phyloP scores from a whole-genome alignment of 2,888 invertebrate species.

The Drosophila meridionalis region DNA sequence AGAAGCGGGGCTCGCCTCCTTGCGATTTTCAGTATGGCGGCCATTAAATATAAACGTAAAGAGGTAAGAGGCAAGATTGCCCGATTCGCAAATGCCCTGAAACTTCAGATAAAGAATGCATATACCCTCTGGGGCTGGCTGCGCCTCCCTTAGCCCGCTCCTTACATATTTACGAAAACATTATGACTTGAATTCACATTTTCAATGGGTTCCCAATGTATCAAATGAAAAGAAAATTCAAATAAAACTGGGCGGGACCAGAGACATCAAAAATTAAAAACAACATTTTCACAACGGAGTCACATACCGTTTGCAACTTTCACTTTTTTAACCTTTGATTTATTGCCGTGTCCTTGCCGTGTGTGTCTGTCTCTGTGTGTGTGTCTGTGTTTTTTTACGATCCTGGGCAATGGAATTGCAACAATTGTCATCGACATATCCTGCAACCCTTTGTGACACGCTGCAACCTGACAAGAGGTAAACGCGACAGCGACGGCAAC shows the following conservation, averaged over 20 bases:
- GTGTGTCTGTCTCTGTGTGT: conserved; percentile 8
- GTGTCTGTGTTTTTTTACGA: conserved; percentile 55
- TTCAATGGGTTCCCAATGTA: not conserved
- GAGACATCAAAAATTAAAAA: not conserved
- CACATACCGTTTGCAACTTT: conserved; percentile 45
- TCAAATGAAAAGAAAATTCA: conserved; percentile 16
- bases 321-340: conserved; percentile 69
- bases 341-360: conserved; percentile 50
- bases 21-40: conserved; percentile 57
- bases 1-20: conserved; percentile 36
- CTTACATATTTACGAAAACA: not conserved
- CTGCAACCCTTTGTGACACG: conserved; percentile 71
- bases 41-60: conserved; percentile 4
- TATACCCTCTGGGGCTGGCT: not conserved
- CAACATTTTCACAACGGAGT: not conserved
- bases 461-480: conserved; percentile 64
- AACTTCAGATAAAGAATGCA: not conserved
- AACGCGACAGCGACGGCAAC: conserved; percentile 22
- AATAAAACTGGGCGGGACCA: conserved; percentile 20
- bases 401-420: conserved; percentile 66
- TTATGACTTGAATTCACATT: not conserved
- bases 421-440: conserved; percentile 72
- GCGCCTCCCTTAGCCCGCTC: not conserved
- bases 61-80: not conserved
- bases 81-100: not conserved